Conservation (phyloP, 1,140 invertebrate genomes). For the Drosophila malerkotliana region DNA sequence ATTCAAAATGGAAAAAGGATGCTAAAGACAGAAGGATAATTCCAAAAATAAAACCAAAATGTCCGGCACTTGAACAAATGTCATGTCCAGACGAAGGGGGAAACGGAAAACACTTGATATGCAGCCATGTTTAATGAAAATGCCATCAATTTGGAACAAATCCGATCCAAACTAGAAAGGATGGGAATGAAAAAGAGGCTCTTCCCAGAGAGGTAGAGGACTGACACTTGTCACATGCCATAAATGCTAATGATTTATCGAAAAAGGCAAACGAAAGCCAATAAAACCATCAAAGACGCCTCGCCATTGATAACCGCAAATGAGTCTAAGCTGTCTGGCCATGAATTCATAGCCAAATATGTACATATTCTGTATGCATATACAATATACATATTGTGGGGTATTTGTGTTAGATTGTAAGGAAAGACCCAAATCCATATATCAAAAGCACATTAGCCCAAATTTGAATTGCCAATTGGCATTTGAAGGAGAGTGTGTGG, state of each 20-base stretch:
- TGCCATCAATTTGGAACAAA: slow-evolving; percentile 32
- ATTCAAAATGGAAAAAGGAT: slow-evolving; percentile 5
- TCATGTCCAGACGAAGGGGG: neutral
- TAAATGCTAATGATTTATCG: slow-evolving; percentile 57
- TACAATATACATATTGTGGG: neutral
- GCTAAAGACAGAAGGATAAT: neutral
- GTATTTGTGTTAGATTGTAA: slow-evolving; percentile 10
- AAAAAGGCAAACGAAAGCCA: slow-evolving; percentile 51
- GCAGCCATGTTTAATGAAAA: slow-evolving; percentile 36
- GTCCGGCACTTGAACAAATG: neutral
- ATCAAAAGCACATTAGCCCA: slow-evolving; percentile 73
- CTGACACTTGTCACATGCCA: slow-evolving; percentile 41
- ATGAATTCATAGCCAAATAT: slow-evolving; percentile 18
- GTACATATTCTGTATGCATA: slow-evolving; percentile 4
- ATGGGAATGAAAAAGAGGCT: neutral
- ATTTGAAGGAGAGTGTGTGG: slow-evolving; percentile 19
- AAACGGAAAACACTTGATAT: slow-evolving; percentile 40
- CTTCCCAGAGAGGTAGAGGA: neutral
- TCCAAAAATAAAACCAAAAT: neutral
- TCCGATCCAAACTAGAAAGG: slow-evolving; percentile 19
- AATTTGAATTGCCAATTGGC: slow-evolving; percentile 76
- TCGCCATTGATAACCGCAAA: slow-evolving; percentile 63
- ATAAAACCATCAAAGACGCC: slow-evolving; percentile 74
- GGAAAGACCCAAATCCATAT: slow-evolving; percentile 56
- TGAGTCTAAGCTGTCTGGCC: slow-evolving; percentile 34